Base-by-base conservation (phyloP, 2,797 vertebrate species). In the Sebastes vulpes region DNA sequence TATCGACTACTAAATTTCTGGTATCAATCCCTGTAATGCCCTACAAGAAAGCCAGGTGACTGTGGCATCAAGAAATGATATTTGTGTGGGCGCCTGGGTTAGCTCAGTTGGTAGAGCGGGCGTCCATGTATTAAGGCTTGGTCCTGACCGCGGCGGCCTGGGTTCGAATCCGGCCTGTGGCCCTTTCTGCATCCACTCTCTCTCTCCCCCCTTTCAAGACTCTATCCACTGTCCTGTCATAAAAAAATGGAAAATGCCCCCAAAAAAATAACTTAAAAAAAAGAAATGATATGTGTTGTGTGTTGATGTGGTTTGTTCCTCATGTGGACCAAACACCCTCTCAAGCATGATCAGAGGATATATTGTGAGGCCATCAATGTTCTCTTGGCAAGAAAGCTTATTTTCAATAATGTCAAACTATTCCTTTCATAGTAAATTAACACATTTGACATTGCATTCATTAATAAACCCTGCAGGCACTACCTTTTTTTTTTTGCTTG, bases 21-120 rank as follows among this genome's bases (percentile, higher is more conserved):
- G 38, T 46, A 46, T 46, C 38, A 18, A 23, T 23, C 21, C 38
- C 38, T 18, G 38, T 46, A n/a, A 84, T 79, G 68, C 54, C 81
- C 76, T 82, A 60, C 54, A 81, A 74, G 72, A 86, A 52, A 85
- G 29, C 11, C n/a, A 70, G 25, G 63, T 78, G 72, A 86, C 64
- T 75, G 67, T 35, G 65, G 71, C 65, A 79, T 82, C 64, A 67
- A 32, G 4, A 20, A 63, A 29, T 81, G 4, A 3, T 81, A 56
- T 65, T 11, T 71, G n/a, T 28, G 26, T 28, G 26, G 26, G 26
- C 26, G 26, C 26, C 26, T 28, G 26, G 6, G 26, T 28, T 28
- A 28, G 26, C 26, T 28, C 26, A 28, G 26, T 28, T 28, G 26
- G 26, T 28, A 28, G 26, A 28, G 5, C 26, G 26, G 26, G 26